Percentiles rank a stretch among this genome's conserved stretches.
Evolutionary conservation across 2,888 invertebrate genomes (phyloP).

Genomic region (Orthonychiurus folsomi): DNA sequence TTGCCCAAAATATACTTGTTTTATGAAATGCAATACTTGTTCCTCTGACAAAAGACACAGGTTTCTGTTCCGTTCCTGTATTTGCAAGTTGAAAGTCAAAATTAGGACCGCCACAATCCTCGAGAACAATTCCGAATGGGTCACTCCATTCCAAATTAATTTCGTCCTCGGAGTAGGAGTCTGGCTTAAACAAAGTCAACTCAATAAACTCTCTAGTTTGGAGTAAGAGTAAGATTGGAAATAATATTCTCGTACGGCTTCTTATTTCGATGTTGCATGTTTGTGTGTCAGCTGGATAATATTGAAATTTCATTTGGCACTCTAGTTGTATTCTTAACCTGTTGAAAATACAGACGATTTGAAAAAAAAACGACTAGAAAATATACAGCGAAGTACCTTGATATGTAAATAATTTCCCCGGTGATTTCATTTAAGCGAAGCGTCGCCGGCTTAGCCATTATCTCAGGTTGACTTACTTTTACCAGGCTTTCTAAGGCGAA

Average conservation of each 20-base stretch:
- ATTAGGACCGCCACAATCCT: constrained; percentile 11
- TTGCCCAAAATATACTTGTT: too few relatives aligned
- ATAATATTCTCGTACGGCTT: constrained; percentile 11
- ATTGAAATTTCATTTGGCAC: constrained; percentile 9
- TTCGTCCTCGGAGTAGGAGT: background rate
- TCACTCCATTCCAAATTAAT: constrained; percentile 14
- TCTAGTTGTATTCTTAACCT: constrained; percentile 1
- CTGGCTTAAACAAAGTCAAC: background rate
- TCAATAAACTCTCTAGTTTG: background rate
- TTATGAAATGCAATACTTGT: too few relatives aligned
- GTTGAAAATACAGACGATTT: background rate
- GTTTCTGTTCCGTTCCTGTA: background rate
- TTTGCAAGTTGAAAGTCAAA: constrained; percentile 12
- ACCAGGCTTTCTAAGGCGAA: too few relatives aligned
- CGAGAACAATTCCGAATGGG: constrained; percentile 12
- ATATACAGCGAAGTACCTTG: too few relatives aligned
- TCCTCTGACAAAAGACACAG: too few relatives aligned
- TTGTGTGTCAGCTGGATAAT: constrained; percentile 27
- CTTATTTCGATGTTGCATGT: constrained; percentile 27
- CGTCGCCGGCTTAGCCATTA: too few relatives aligned
- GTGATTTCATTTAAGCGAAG: too few relatives aligned
- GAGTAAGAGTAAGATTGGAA: background rate
- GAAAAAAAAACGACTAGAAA: too few relatives aligned
- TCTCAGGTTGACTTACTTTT: too few relatives aligned
- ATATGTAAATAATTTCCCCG: too few relatives aligned